Base-by-base conservation (phyloP, 2,113 vertebrate genomes). In the Siphamia tubifer region DNA sequence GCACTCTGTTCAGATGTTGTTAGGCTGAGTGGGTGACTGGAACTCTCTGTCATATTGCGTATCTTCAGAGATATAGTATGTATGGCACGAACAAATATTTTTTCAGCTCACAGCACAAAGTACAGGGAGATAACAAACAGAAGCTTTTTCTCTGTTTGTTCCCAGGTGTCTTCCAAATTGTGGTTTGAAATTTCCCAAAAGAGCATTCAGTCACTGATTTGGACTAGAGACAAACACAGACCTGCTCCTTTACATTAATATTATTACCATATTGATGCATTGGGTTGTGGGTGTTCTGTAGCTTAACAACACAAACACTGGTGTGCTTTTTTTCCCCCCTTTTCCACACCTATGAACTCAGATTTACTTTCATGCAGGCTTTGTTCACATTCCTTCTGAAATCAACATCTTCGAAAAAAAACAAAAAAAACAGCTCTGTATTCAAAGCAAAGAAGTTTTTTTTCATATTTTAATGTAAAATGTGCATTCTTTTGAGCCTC, bases 11-110 rank as follows among this genome's bases (percentile, higher is more conserved):
- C 42, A 49, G 42, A 43, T 54, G 56, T 72, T 16, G 6, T 56
- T 53, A 19, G 8, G 6, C 51, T 48, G 66, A 58, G 68, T 64
- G 51, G 57, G 79, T n/a, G 30, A 32, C 36, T 56, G 27, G 27
- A 70, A 17, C 45, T 19, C 19, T 30, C 16, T 16, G 24, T 58
- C 49, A 38, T 55, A 61, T 55, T 55, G 42, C 54, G n/a, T n/a
- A n/a, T n/a, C n/a, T n/a, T n/a, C n/a, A n/a, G n/a, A n/a, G n/a
- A n/a, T n/a, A n/a, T n/a, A n/a, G n/a, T n/a, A n/a, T n/a, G n/a
- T n/a, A n/a, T n/a, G n/a, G n/a, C n/a, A n/a, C n/a, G n/a, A n/a
- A n/a, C n/a, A n/a, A n/a, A n/a, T 36, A 5, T n/a, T 24, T 55
- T 47, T 19, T 38, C 39, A 2, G 15, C n/a, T 13, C 4, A 5